phyloP scores from a whole-genome alignment of 2,797 vertebrate species.

The Falco cherrug region DNA sequence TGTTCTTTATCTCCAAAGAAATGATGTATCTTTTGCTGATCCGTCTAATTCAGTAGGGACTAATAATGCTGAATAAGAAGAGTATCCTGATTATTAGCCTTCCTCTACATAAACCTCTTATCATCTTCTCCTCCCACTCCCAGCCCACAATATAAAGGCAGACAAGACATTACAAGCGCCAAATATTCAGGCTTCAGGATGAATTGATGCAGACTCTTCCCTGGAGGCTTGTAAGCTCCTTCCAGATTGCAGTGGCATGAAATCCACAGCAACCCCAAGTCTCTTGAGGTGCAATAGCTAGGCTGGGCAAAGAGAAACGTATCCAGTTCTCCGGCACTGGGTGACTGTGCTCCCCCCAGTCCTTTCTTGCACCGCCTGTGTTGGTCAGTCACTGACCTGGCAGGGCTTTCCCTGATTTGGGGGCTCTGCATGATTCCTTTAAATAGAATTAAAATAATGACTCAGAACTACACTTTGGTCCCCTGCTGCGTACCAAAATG shows the following conservation, averaged over 20 bases:
- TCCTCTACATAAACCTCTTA: slow-evolving; percentile 6
- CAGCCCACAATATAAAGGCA: slow-evolving; percentile 1
- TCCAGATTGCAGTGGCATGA: neutral
- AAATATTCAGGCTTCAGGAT: neutral
- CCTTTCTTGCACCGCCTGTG: neutral
- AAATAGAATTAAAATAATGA: neutral
- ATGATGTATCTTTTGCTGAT: slow-evolving; percentile 7
- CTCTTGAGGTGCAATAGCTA: neutral
- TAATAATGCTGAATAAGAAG: slow-evolving; percentile 37
- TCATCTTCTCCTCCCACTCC: neutral
- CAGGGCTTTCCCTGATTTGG: neutral
- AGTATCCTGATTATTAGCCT: slow-evolving; percentile 15
- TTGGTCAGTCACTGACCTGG: neutral
- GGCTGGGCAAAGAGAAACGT: neutral
- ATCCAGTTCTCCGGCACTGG: neutral
- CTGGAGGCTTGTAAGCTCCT: neutral
- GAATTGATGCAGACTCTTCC: neutral
- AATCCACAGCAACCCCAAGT: neutral
- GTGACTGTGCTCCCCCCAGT: neutral
- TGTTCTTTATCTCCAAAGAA: neutral
- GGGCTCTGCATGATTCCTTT: neutral
- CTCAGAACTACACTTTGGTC: neutral
- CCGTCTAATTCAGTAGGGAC: slow-evolving; percentile 6
- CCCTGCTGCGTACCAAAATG: neutral
- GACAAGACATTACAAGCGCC: neutral